Evolutionary conservation across 37 sponge, comb jelly and placozoan genomes (phyloP).

Genomic region (Amphimedon queenslandica): DNA sequence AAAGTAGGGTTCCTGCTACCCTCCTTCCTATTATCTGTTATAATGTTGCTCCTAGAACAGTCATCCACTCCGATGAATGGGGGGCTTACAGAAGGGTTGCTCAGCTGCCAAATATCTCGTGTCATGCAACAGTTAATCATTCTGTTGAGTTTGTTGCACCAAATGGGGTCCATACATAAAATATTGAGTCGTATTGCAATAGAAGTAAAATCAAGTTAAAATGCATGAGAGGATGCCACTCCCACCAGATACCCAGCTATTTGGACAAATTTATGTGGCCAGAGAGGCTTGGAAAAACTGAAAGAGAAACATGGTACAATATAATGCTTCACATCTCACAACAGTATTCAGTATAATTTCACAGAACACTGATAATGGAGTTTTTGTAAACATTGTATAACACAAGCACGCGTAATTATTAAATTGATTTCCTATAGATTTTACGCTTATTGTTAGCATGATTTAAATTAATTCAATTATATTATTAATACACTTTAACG

Average conservation of each 20-base stretch:
- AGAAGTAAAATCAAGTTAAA: conserved; percentile 53
- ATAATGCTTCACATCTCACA: too few relatives aligned
- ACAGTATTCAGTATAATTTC: too few relatives aligned
- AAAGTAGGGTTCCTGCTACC: conserved; percentile 44
- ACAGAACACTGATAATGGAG: too few relatives aligned
- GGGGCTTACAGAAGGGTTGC: conserved; percentile 29
- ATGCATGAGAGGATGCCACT: conserved; percentile 48
- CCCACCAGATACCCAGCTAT: conserved; percentile 38
- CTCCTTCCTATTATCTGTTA: conserved; percentile 56
- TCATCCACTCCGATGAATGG: conserved; percentile 56
- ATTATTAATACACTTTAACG: too few relatives aligned
- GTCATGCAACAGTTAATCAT: conserved; percentile 57
- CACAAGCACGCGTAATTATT: too few relatives aligned
- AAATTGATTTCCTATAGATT: too few relatives aligned
- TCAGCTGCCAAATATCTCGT: conserved; percentile 21
- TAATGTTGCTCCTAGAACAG: conserved; percentile 30
- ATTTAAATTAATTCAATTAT: too few relatives aligned
- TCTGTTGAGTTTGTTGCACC: conserved; percentile 49
- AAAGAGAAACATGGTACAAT: too few relatives aligned
- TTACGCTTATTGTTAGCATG: too few relatives aligned
- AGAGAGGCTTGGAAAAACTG: conserved; percentile 36
- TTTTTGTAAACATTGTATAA: too few relatives aligned
- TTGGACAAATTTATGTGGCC: conserved; percentile 77
- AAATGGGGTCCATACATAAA: conserved; percentile 56
- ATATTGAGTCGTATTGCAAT: conserved; percentile 70